Conservation (phyloP, 2,113 vertebrate genomes). For the Cheilinus undulatus region DNA sequence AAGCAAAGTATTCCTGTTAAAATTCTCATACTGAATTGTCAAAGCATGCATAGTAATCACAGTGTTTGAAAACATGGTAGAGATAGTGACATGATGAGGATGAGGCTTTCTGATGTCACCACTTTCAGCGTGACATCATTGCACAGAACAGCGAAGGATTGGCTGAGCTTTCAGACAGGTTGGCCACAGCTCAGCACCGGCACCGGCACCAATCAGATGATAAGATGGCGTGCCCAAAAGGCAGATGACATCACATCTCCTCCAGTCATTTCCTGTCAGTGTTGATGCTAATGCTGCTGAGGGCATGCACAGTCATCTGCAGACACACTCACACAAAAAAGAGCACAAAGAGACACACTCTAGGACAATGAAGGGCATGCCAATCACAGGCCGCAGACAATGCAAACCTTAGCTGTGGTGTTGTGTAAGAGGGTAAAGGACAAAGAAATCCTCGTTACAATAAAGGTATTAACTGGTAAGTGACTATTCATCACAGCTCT, state of each 20-base stretch:
- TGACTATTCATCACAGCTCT: not conserved
- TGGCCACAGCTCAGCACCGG: not conserved
- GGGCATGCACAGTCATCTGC: slow-evolving; percentile 38
- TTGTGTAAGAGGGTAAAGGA: slow-evolving; percentile 18
- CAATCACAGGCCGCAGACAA: slow-evolving; percentile 3
- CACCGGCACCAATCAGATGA: slow-evolving; percentile 41
- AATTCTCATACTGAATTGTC: too few species aligned
- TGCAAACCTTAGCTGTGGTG: not conserved
- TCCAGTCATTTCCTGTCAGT: slow-evolving; percentile 43
- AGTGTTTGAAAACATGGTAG: not conserved
- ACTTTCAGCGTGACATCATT: slow-evolving; percentile 38
- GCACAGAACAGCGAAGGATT: not conserved
- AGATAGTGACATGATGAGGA: slow-evolving; percentile 3
- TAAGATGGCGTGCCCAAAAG: slow-evolving; percentile 38
- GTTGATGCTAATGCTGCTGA: slow-evolving; percentile 36
- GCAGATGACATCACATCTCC: slow-evolving; percentile 40
- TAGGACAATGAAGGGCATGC: slow-evolving; percentile 41
- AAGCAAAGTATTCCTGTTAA: slow-evolving; percentile 4
- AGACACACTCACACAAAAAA: slow-evolving; percentile 15
- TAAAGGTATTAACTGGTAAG: not conserved
- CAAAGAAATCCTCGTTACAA: slow-evolving; percentile 3
- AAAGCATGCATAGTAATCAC: not conserved
- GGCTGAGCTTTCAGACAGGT: slow-evolving; percentile 2
- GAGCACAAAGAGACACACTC: slow-evolving; percentile 1
- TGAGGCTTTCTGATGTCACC: slow-evolving; percentile 35